Evolutionary conservation across 2,113 vertebrate genomes (phyloP).

Genomic region (Todiramphus saurophagus): DNA sequence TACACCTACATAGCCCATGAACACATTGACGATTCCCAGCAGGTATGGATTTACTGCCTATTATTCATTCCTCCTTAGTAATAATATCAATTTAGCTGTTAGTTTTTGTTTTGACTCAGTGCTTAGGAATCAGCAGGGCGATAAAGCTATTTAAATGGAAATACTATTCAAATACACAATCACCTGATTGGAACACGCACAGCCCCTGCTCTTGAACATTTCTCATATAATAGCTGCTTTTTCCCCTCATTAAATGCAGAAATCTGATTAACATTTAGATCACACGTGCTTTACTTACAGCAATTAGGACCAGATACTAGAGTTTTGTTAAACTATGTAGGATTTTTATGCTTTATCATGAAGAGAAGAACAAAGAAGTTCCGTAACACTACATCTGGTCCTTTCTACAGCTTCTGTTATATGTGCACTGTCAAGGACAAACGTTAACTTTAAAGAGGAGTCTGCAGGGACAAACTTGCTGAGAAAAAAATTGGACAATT

Average conservation of each 20-base stretch:
- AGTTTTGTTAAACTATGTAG: constrained; percentile 50
- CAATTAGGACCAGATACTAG: constrained; percentile 65
- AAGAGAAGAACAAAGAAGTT: constrained; percentile 62
- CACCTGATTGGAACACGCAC: constrained; percentile 4
- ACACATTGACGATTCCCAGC: constrained; percentile 37
- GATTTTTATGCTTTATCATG: constrained; percentile 44
- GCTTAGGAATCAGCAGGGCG: constrained; percentile 56
- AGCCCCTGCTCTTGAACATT: constrained; percentile 50
- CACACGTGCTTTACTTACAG: constrained; percentile 57
- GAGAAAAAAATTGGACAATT: not conserved
- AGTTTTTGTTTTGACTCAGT: constrained; percentile 55
- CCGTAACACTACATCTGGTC: constrained; percentile 24
- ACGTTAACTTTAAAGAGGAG: constrained; percentile 39
- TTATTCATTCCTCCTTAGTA: constrained; percentile 52
- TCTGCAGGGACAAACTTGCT: constrained; percentile 4
- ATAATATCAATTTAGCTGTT: constrained; percentile 63
- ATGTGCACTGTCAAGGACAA: constrained; percentile 20
- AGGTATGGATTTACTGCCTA: constrained; percentile 55
- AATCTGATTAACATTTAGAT: constrained; percentile 72
- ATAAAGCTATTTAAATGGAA: constrained; percentile 59
- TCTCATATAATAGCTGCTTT: constrained; percentile 61
- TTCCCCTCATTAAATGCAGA: constrained; percentile 69
- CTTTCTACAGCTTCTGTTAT: not conserved
- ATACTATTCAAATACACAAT: constrained; percentile 60
- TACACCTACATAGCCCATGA: not conserved